These are phyloP conservation scores for Sminthurides aquaticus DNA, from an alignment of 2,888 invertebrate genomes.

Conservation along the genomic window DNA sequence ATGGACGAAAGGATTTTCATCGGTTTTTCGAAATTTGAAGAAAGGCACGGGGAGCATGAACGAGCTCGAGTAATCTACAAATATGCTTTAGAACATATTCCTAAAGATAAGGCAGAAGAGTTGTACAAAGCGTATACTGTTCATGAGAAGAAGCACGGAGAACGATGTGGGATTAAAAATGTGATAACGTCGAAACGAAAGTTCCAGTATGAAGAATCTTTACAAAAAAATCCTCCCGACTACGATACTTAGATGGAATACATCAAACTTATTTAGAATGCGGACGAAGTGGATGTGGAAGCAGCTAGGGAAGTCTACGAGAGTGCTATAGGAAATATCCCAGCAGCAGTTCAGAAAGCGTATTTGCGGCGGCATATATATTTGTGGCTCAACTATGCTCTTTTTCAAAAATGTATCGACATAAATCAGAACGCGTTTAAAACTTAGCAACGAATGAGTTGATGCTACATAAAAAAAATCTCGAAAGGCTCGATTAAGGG, in stretches of 20 bases:
- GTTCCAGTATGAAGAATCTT: constrained; percentile 86
- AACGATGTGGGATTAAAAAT: constrained; percentile 86
- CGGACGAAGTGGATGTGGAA: constrained; percentile 65
- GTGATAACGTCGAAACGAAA: constrained; percentile 96
- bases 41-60: constrained; percentile 96
- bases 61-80: constrained; percentile 93
- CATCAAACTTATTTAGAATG: constrained; percentile 81
- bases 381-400: constrained; percentile 96
- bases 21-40: constrained; percentile 97
- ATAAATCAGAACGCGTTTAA: constrained; percentile 80
- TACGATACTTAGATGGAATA: constrained; percentile 99
- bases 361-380: constrained; percentile 96
- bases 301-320: constrained; percentile 92
- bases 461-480: constrained; percentile 88
- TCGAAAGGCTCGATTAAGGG: constrained; percentile 93
- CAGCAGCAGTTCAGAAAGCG: constrained; percentile 90
- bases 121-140: constrained; percentile 94
- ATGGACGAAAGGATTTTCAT: constrained; percentile 88
- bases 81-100: constrained; percentile 88
- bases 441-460: constrained; percentile 82
- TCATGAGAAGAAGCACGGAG: constrained; percentile 98
- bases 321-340: constrained; percentile 93
- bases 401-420: constrained; percentile 91
- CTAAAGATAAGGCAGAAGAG: constrained; percentile 84
- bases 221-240: constrained; percentile 87